phyloP scores from a whole-genome alignment of 2,797 vertebrate species.

The Distichodus sexfasciatus region DNA sequence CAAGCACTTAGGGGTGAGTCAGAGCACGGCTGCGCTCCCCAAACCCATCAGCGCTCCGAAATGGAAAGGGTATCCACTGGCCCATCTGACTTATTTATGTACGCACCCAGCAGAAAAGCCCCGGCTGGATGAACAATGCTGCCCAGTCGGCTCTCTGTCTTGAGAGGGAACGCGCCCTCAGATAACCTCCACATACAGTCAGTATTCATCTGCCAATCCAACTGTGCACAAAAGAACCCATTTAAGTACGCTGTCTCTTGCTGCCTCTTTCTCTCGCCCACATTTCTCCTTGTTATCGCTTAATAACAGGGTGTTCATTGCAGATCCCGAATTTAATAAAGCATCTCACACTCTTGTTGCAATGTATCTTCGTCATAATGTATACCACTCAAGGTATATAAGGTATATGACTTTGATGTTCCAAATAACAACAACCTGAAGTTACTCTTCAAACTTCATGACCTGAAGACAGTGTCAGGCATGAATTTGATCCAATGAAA shows the following conservation, averaged over 20 bases:
- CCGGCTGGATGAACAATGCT: slow-evolving; percentile 73
- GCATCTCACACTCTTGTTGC: no score
- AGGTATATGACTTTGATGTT: no score
- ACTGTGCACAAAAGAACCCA: slow-evolving; percentile 75
- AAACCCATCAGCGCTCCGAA: slow-evolving; percentile 60
- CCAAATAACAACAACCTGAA: no score
- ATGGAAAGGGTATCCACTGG: slow-evolving; percentile 65
- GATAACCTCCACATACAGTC: slow-evolving; percentile 85
- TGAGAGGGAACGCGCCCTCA: slow-evolving; percentile 78
- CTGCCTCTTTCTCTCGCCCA: neutral
- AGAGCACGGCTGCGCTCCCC: slow-evolving; percentile 61
- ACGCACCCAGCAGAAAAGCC: slow-evolving; percentile 68
- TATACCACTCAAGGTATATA: no score
- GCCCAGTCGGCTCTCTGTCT: slow-evolving; percentile 75
- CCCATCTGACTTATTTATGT: slow-evolving; percentile 73
- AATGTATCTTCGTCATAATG: no score
- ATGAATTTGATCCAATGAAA: no score
- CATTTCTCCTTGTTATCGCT: slow-evolving; percentile 22
- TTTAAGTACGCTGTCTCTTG: slow-evolving; percentile 60
- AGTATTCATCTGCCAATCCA: slow-evolving; percentile 80
- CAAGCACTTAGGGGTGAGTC: slow-evolving; percentile 28
- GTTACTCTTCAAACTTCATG: no score
- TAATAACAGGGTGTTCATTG: no score
- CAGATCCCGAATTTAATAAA: no score
- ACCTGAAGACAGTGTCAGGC: no score